Evolutionary conservation across 1,140 invertebrate species (phyloP).

Genomic region (Lepeophtheirus salmonis): DNA sequence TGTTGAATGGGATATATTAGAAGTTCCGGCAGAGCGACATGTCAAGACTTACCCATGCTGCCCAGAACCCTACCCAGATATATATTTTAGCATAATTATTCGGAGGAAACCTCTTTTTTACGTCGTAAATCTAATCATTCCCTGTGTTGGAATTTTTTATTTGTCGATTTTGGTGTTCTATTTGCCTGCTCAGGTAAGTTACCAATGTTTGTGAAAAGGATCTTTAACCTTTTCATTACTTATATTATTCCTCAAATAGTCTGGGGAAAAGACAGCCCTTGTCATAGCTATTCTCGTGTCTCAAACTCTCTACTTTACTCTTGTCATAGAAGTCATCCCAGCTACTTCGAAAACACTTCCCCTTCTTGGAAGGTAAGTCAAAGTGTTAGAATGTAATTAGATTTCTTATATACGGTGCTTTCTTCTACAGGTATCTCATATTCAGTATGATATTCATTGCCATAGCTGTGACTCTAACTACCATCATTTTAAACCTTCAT

Average conservation of each 20-base stretch:
- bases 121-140: slow-evolving; percentile 84
- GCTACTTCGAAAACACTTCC: slow-evolving; percentile 92
- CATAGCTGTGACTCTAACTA: slow-evolving; percentile 86
- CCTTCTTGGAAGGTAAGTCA: slow-evolving; percentile 59
- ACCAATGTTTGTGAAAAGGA: too few species aligned
- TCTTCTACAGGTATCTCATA: slow-evolving; percentile 49
- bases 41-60: slow-evolving; percentile 77
- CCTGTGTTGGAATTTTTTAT: slow-evolving; percentile 78
- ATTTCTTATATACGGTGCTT: not conserved
- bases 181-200: slow-evolving; percentile 47
- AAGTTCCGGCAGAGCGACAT: slow-evolving; percentile 70
- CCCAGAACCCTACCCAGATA: slow-evolving; percentile 71
- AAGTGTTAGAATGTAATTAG: too few species aligned
- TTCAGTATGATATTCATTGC: slow-evolving; percentile 97
- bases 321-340: slow-evolving; percentile 94
- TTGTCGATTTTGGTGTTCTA: slow-evolving; percentile 87
- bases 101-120: slow-evolving; percentile 86
- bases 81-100: slow-evolving; percentile 94
- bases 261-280: slow-evolving; percentile 91
- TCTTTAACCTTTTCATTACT: not conserved
- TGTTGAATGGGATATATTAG: slow-evolving; percentile 93
- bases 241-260: slow-evolving; percentile 39
- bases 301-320: slow-evolving; percentile 95
- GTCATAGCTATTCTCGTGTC: slow-evolving; percentile 97
- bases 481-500: slow-evolving; percentile 95